These are phyloP conservation scores for Chaetodon trifasciatus DNA, from an alignment of 2,797 vertebrate genomes.

Conservation along the genomic window DNA sequence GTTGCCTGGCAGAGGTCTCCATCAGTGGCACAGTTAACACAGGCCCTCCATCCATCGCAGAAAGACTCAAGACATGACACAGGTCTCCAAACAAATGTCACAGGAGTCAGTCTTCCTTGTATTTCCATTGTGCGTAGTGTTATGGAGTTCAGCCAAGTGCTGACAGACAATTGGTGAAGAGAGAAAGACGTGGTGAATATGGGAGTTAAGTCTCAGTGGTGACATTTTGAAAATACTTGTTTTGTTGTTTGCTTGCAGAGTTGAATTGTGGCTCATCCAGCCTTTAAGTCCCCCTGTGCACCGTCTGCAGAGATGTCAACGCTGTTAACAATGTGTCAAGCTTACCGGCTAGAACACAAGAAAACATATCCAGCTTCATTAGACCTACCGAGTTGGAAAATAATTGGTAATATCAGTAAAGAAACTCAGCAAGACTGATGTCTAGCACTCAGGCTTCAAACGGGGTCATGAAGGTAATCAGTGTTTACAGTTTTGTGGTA, in stretches of 20 bases:
- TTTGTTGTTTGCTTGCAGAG: slow-evolving; percentile 55
- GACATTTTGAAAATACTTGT: slow-evolving; percentile 78
- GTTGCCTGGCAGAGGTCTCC: slow-evolving; percentile 75
- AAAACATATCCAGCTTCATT: slow-evolving; percentile 66
- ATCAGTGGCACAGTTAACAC: slow-evolving; percentile 66
- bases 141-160: slow-evolving; percentile 59
- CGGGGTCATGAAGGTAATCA: slow-evolving; percentile 71
- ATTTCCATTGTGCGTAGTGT: slow-evolving; percentile 46
- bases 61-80: slow-evolving; percentile 63
- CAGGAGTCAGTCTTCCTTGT: slow-evolving; percentile 61
- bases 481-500: slow-evolving; percentile 72
- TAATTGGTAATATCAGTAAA: slow-evolving; percentile 51
- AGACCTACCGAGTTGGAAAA: slow-evolving; percentile 30
- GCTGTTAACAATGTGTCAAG: slow-evolving; percentile 56
- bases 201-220: slow-evolving; percentile 65
- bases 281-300: slow-evolving; percentile 45
- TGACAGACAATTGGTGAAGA: slow-evolving; percentile 59
- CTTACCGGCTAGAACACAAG: slow-evolving; percentile 27
- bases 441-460: slow-evolving; percentile 43
- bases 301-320: slow-evolving; percentile 59
- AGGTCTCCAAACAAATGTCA: slow-evolving; percentile 82
- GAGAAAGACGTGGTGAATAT: slow-evolving; percentile 63
- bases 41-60: slow-evolving; percentile 59
- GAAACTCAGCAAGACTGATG: slow-evolving; percentile 49
- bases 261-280: slow-evolving; percentile 51